Conservation (phyloP, 2,113 vertebrate species). For the Calonectris borealis region DNA sequence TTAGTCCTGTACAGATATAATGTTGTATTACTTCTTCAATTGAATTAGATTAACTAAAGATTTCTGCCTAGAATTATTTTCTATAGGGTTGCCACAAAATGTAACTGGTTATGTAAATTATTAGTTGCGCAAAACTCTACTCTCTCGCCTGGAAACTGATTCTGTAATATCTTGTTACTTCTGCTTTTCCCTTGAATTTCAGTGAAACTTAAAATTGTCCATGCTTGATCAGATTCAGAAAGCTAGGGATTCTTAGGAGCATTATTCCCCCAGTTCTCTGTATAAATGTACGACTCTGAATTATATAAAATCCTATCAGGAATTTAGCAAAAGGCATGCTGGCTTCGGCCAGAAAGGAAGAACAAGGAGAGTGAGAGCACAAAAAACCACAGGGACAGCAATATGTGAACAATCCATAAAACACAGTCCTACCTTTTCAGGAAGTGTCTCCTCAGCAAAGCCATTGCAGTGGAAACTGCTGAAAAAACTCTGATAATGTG, state of each 20-base stretch:
- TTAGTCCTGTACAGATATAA: background rate
- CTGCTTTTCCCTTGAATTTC: background rate
- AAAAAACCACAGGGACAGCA: background rate
- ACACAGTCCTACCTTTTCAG: background rate
- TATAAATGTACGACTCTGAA: background rate
- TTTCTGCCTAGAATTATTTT: background rate
- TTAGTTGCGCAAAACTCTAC: background rate
- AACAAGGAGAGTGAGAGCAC: background rate
- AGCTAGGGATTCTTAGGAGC: background rate
- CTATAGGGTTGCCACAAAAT: background rate
- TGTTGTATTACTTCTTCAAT: background rate
- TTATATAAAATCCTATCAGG: background rate
- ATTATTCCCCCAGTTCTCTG: background rate
- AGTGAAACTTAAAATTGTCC: background rate
- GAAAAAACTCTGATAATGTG: background rate
- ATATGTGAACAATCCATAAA: background rate
- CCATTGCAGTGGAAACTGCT: background rate
- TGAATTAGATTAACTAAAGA: background rate
- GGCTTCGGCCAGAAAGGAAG: background rate
- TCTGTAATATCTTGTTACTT: background rate
- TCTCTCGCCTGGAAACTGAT: background rate
- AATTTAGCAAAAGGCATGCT: background rate
- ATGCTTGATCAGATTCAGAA: background rate
- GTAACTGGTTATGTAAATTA: background rate
- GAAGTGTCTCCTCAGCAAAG: background rate